Evolutionary conservation across 2,888 invertebrate species (phyloP), one percentile per base, ranked within the genome.

Genomic region (Furcula furcula): DNA sequence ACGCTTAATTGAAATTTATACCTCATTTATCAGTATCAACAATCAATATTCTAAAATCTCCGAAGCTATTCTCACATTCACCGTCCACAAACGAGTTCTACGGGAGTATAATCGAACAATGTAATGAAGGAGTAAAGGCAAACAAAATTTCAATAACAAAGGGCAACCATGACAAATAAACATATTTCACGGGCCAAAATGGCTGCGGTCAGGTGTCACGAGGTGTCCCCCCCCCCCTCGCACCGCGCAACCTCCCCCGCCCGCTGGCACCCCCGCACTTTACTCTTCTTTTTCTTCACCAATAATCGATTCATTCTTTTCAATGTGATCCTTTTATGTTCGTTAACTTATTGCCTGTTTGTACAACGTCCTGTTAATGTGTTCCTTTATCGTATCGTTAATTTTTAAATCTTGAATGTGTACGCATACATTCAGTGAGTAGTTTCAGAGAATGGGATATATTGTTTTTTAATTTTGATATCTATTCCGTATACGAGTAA

Each of bases 121-220:
- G 85, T 87, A 84, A 85, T 85, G 84, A 83, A 86, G 84, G 86
- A 85, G 86, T 84, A 76, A 86, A 87, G 84, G 84, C 85, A 88
- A 88, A 88, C 85, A 87, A 76, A 76, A 88, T 88, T 88, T 87
- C 81, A 87, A 88, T 88, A 86, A 88, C 88, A 88, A 87, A 87
- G 75, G 79, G 71, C 75, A 77, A 69, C 79, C 79, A 84, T 79
- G 85, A 86, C 88, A 87, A 88, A 88, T 88, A 88, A 88, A 87
- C 86, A 88, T 88, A 87, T 88, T 87, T 88, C 87, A 87, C 78
- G 80, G 82, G 76, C 86, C 76, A 83, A 87, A 87, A 86, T 85
- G 87, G 84, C 85, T 84, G 78, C 85, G 88, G 87, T 88, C 88
- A 87, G 84, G 84, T 87, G 88, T 86, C 88, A 83, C 70, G 70